Conservation (phyloP, 2,888 invertebrate genomes). For the Morinoia aosen region DNA sequence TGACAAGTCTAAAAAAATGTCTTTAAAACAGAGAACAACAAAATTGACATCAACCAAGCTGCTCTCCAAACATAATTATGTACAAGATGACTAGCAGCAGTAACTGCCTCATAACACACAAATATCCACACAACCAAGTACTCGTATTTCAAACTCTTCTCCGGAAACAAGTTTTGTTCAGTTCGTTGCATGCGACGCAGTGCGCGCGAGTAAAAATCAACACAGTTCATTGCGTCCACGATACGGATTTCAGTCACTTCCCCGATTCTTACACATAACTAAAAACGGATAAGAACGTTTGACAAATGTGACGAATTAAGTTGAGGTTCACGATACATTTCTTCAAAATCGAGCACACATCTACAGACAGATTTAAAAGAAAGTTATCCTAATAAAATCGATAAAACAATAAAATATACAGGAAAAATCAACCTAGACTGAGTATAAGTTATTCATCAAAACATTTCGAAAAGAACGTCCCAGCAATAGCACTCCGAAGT, state of each 20-base stretch:
- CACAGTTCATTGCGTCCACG: background rate
- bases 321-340: background rate
- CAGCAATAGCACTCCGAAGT: background rate
- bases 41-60: background rate
- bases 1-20: background rate
- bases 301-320: background rate
- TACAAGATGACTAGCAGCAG: constrained; percentile 47
- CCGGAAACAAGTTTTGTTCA: background rate
- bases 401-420: background rate
- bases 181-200: background rate
- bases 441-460: background rate
- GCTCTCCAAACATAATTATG: background rate
- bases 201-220: background rate
- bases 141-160: background rate
- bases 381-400: background rate
- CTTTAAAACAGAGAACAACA: background rate
- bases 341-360: background rate
- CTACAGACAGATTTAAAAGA: background rate
- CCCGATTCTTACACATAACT: background rate
- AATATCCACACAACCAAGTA: background rate
- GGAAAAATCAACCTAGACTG: background rate
- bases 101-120: constrained; percentile 6
- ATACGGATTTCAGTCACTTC: background rate
- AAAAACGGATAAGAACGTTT: background rate
- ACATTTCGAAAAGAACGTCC: background rate